Base-by-base conservation (phyloP, 2,797 vertebrate genomes). In the Cossypha caffra region DNA sequence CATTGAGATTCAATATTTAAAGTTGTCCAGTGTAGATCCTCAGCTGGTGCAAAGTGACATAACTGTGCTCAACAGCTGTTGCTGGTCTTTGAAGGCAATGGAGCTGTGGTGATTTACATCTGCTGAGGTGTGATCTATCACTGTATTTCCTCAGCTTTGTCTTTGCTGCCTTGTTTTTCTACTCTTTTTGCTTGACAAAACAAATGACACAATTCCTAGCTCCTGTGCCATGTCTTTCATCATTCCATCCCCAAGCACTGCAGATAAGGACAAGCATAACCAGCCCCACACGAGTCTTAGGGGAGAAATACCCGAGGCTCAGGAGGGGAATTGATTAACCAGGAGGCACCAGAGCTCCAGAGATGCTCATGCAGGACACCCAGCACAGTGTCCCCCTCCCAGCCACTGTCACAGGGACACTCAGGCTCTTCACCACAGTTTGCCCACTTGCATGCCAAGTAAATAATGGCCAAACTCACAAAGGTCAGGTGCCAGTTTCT, bases 1-100 rank as follows among this genome's bases (percentile, higher is more conserved):
- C 58, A 88, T 16, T 81, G 73, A 94, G 91, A 91, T 93, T 96
- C 91, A 84, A 88, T 93, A 85, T 71, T 92, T 92, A 90, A 96
- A 93, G 82, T 47, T 84, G 68, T 83, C 82, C 38, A 62, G 89
- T 20, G 66, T 72, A 83, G 68, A 75, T 90, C 78, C 63, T 94
- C 89, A 94, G 93, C 91, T 93, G 80, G 89, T 90, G 67, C 90
- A 93, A 96, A 93, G 77, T 3, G 0, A 67, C 76, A 51, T 87
- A 95, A 63, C 82, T 72, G 55, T 43, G 73, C 71, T 74, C 79
- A 91, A 52, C 87, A 96, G 91, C 93, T 95, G 96, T 40, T 94
- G 57, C 94, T 88, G 86, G 23, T 93, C 90, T 95, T 94, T 92
- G 88, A 85, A 94, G 45, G 90, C 90, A 88, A 55, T 83, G 80